Base-by-base conservation (phyloP, 1,140 invertebrate species). In the Drosophila sproati region DNA sequence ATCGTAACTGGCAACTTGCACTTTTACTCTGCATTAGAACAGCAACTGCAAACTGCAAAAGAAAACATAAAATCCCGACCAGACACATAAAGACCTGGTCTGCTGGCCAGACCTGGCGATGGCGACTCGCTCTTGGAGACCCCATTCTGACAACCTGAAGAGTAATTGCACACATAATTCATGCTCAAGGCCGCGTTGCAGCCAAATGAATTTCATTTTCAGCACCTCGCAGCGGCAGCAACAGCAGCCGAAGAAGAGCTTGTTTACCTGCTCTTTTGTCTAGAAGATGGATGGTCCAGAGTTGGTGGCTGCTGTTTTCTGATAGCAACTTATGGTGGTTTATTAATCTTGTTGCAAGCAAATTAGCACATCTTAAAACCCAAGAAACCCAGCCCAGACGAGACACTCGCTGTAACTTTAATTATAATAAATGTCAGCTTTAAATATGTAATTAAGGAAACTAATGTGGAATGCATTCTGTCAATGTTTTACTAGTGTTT, bases 341-440 rank as follows among this genome's bases (percentile, higher is more conserved):
- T 88, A 88, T 87, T 87, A 83, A 87, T 88, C 82, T 88, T 77
- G 45, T 73, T 34, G 82, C 74, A 56, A 72, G 78, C 57, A 83
- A 87, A 87, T 87, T 87, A 87, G 82, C 82, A 83, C 82, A 73
- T 56, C 71, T 56, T 61, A 55, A 55, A 41, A 73, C 7, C 43
- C 34, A 62, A 48, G 28, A 62, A 52, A 59, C 50, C 39, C 8
- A 62, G 8, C 29, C 29, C 35, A 45, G 47, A 45, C 35, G 54
- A 48, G 32, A 60, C 68, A 39, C 41, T 20, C 8, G 72, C 63
- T 83, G 82, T 88, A 83, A 88, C 76, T 77, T 83, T 83, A 88
- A 87, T 87, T 87, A 83, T 88, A 83, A 87, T 88, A 82, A 88
- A 87, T 87, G 82, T 88, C 82, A 83, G 85, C 82, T 83, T 88